These are phyloP conservation scores for Camelus dromedarius DNA, from an alignment of 2,113 vertebrate genomes.

Conservation along the genomic window DNA sequence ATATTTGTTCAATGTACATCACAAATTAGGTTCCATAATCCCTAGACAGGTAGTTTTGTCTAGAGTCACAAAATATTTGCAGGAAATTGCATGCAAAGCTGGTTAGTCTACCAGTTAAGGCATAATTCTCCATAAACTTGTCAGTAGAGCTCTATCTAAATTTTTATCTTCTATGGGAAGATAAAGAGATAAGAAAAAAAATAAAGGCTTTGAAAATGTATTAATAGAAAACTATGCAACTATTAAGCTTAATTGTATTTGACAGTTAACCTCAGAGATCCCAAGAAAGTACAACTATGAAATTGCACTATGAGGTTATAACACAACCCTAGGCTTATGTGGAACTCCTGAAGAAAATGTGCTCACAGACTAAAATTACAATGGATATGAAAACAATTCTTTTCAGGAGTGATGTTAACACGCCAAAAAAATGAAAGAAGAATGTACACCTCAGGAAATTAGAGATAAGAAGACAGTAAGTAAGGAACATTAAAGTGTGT, in stretches of 20 bases:
- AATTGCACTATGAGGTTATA: background rate
- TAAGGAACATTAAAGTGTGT: background rate
- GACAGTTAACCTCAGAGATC: background rate
- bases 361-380: background rate
- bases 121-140: background rate
- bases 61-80: background rate
- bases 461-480: background rate
- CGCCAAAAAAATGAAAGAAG: background rate
- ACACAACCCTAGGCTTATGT: background rate
- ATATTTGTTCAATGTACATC: background rate
- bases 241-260: background rate
- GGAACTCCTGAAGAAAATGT: background rate
- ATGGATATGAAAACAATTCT: background rate
- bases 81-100: background rate
- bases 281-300: background rate
- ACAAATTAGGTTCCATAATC: background rate
- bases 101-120: background rate
- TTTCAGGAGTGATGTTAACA: background rate
- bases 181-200: background rate
- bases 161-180: background rate
- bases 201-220: background rate
- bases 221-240: background rate
- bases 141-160: background rate
- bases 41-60: background rate
- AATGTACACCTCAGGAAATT: background rate